Evolutionary conservation across 2,113 vertebrate genomes (phyloP).

Genomic region (Macquaria australasica): DNA sequence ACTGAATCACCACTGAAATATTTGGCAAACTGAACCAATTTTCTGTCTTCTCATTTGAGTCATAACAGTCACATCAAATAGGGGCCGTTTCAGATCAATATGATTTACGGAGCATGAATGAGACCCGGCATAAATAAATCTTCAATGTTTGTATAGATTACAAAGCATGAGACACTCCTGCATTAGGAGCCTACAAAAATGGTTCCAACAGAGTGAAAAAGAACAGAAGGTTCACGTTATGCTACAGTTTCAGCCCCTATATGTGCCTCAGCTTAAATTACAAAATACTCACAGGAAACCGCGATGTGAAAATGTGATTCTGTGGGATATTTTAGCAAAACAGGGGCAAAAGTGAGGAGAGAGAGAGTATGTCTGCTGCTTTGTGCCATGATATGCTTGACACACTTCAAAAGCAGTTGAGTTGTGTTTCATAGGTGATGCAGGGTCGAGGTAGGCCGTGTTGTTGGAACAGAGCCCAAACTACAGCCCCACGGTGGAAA

Average conservation of each 20-base stretch:
- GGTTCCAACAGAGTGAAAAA: conserved; percentile 51
- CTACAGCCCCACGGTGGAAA: neutral
- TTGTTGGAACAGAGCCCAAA: conserved; percentile 26
- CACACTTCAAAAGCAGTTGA: conserved; percentile 45
- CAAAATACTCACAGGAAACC: conserved; percentile 37
- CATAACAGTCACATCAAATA: conserved; percentile 26
- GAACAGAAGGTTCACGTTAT: conserved; percentile 54
- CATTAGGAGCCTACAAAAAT: neutral
- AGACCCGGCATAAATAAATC: conserved; percentile 4
- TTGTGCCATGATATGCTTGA: conserved; percentile 31
- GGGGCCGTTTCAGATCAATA: conserved; percentile 19
- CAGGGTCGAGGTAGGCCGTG: conserved; percentile 14
- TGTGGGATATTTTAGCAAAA: conserved; percentile 21
- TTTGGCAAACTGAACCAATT: conserved; percentile 31
- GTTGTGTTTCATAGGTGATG: conserved; percentile 54
- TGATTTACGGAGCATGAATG: conserved; percentile 41
- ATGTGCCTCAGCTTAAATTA: conserved; percentile 49
- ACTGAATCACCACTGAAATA: conserved; percentile 26
- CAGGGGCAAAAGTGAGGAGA: neutral
- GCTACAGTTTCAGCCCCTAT: conserved; percentile 59
- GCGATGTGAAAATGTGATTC: conserved; percentile 35
- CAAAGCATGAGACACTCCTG: conserved; percentile 33
- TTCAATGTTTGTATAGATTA: conserved; percentile 28
- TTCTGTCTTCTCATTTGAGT: conserved; percentile 5
- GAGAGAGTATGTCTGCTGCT: neutral